Percentiles rank a stretch among this genome's conserved stretches.
phyloP scores from a whole-genome alignment of 2,113 vertebrate species.

The Pedionomus torquatus region DNA sequence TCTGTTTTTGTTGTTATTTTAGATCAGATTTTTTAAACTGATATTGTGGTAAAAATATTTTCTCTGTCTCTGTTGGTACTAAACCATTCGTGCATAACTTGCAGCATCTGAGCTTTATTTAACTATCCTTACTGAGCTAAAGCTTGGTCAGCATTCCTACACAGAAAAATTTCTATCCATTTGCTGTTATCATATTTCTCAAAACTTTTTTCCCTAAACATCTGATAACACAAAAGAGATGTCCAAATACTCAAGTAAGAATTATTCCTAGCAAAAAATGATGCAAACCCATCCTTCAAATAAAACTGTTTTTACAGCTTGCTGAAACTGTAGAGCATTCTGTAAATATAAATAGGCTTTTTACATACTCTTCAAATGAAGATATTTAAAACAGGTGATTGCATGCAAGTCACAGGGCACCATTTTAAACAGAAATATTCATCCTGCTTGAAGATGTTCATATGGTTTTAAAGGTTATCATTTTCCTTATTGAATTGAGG shows the following conservation, averaged over 20 bases:
- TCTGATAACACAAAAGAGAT: background rate
- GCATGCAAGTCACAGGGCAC: background rate
- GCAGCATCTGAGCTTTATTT: background rate
- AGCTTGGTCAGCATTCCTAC: background rate
- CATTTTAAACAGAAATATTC: background rate
- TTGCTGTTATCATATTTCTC: background rate
- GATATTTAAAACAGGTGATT: background rate
- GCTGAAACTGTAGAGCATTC: background rate
- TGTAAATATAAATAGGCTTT: background rate
- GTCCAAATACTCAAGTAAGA: background rate
- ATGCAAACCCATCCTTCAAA: background rate
- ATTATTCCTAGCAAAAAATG: background rate
- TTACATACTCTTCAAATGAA: background rate
- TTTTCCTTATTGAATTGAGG: background rate
- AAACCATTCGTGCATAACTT: background rate
- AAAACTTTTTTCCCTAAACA: background rate
- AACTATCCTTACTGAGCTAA: background rate
- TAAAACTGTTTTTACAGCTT: background rate
- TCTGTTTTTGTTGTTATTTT: background rate
- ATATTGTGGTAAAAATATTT: background rate
- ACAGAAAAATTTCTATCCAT: background rate
- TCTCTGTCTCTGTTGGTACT: background rate
- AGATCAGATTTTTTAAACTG: background rate
- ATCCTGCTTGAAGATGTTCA: accelerated
- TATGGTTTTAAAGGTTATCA: background rate